phyloP scores from a whole-genome alignment of 2,113 vertebrate genomes.

The Antennarius striatus region DNA sequence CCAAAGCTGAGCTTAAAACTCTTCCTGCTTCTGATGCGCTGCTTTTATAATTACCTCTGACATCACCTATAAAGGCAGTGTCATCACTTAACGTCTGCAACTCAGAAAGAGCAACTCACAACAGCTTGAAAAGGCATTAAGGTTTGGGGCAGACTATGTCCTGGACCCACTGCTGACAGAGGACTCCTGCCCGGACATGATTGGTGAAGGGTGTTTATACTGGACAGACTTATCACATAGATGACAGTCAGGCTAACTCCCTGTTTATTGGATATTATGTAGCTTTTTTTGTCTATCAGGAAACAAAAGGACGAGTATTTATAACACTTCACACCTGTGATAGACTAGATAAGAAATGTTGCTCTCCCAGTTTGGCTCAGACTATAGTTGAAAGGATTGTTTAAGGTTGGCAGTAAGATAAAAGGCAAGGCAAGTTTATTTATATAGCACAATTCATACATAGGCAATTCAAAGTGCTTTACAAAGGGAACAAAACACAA shows the following conservation, averaged over 20 bases:
- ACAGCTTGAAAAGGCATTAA: conserved; percentile 73
- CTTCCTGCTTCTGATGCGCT: too few species aligned
- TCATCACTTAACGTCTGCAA: neutral
- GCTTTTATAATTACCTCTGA: neutral
- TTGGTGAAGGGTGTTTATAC: conserved; percentile 71
- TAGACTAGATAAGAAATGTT: too few species aligned
- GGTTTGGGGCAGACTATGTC: conserved; percentile 48
- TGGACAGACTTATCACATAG: conserved; percentile 75
- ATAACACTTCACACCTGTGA: too few species aligned
- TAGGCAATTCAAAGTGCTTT: too few species aligned
- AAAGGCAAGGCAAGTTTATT: too few species aligned
- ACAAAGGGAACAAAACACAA: too few species aligned
- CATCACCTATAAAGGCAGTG: neutral
- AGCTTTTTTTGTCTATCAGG: too few species aligned
- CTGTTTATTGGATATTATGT: conserved; percentile 6
- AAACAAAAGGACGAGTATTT: too few species aligned
- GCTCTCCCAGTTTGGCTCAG: too few species aligned
- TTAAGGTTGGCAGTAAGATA: too few species aligned
- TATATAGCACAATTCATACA: too few species aligned
- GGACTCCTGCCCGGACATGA: conserved; percentile 41
- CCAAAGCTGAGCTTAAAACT: neutral
- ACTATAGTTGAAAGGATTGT: too few species aligned
- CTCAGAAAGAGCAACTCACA: neutral
- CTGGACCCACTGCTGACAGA: conserved; percentile 51
- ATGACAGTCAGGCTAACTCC: conserved; percentile 69